A percentile compares a stretch with the other conserved stretches of the same genome.
Evolutionary conservation across 2,797 vertebrate genomes (phyloP).

Genomic region (Meda fulgida): DNA sequence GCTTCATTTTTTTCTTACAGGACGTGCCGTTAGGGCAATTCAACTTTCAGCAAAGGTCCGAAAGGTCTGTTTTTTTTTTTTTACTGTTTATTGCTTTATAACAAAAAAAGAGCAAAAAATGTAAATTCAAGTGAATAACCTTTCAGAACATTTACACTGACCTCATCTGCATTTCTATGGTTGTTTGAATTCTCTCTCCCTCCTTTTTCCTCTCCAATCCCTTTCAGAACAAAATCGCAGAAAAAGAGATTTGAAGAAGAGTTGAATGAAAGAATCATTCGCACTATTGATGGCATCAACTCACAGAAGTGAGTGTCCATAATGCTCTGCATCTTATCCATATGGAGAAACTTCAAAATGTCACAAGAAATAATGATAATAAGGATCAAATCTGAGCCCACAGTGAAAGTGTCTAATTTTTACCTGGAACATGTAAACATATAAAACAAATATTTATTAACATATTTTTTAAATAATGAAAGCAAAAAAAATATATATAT

Average conservation of each 20-base stretch:
- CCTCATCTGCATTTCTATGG: slow-evolving; percentile 10
- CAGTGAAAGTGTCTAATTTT: neutral
- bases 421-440: neutral
- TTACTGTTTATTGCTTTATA: slow-evolving; percentile 2
- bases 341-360: neutral
- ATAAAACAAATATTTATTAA: neutral
- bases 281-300: slow-evolving; percentile 96
- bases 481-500: neutral
- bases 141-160: neutral
- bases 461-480: neutral
- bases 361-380: neutral
- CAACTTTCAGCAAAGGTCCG: slow-evolving; percentile 88
- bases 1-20: slow-evolving; percentile 69
- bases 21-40: slow-evolving; percentile 95
- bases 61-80: slow-evolving; percentile 69
- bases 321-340: neutral
- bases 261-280: slow-evolving; percentile 95
- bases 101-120: neutral
- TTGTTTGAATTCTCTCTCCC: neutral
- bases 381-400: neutral
- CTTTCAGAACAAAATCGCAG: slow-evolving; percentile 93
- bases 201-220: neutral
- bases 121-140: neutral
- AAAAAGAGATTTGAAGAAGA: slow-evolving; percentile 97
- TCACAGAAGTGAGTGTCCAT: slow-evolving; percentile 88